Base-by-base conservation (phyloP, 1,140 invertebrate genomes). In the Potamilus streckersoni region DNA sequence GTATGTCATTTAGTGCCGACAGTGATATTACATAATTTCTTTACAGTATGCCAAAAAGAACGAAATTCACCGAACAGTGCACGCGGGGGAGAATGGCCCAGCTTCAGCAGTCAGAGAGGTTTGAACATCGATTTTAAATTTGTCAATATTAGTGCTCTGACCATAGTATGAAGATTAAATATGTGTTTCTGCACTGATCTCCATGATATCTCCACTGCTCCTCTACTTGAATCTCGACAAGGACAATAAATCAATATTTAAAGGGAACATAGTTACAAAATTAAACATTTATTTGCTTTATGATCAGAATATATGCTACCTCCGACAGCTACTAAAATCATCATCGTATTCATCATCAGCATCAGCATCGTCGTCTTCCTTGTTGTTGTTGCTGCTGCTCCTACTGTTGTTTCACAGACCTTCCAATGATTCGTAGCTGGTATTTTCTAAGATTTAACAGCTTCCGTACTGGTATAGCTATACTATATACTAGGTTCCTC, bases 61-160 rank as follows among this genome's bases (percentile, higher is more conserved):
- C 20, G 80, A 76, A 4, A 80, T 83, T 19, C 82, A 81, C 20
- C 62, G 82, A 55, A 83, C 82, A 57, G 80, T 83, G 6, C 82
- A 83, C 38, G 82, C 82, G 0, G 82, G 82, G 20, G 79, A 86
- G 69, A 90, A 84, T 31, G 92, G 90, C 6, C 87, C 89, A 38
- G 87, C 90, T 6, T 77, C 79, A 62, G 90, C 88, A 65, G 91
- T 92, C 17, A 66, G 82, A 55, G 85, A 87, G 85, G 91, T 91
- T 80, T 79, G 70, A 73, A 31, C 23, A 23, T 65, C 14, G 0
- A 12, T 11, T 65, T 19, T 11, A 64, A 19, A 19, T 64, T 20
- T 14, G 62, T 23, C 19, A 19, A 23, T 23, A 64, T 64, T 5
- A 15, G 62, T 31, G 16, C 20, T 14, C 20, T 23, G 60, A n/a